Percentiles rank a stretch among this genome's conserved stretches.
Evolutionary conservation across 1,140 invertebrate genomes (phyloP).

Genomic region (Aleiodes sp.): DNA sequence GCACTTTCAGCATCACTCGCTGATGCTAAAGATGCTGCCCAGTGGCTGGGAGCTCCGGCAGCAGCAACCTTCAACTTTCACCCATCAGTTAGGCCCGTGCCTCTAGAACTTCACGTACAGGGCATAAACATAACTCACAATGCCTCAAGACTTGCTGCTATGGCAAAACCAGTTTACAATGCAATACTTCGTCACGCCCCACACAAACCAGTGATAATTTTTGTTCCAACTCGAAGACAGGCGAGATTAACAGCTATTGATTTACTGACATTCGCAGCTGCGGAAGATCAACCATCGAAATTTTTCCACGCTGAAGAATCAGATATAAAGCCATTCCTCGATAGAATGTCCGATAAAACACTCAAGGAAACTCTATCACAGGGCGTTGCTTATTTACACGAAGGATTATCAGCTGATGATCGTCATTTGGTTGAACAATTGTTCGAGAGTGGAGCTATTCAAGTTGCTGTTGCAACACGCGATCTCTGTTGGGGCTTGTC

Average conservation of each 20-base stretch:
- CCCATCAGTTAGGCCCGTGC: conserved; percentile 94
- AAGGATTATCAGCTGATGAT: conserved; percentile 88
- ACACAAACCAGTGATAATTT: conserved; percentile 92
- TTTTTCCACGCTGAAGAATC: conserved; percentile 92
- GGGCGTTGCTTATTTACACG: conserved; percentile 97
- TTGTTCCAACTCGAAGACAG: conserved; percentile 95
- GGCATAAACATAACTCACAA: conserved; percentile 99
- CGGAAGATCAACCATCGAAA: conserved; percentile 82
- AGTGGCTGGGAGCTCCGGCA: conserved; percentile 95
- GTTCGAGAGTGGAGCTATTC: conserved; percentile 92
- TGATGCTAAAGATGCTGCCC: conserved; percentile 94
- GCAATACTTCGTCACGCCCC: conserved; percentile 89
- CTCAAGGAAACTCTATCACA: conserved; percentile 87
- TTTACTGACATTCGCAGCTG: conserved; percentile 90
- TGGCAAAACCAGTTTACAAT: conserved; percentile 98
- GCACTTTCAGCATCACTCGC: conserved; percentile 93
- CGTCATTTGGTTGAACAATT: conserved; percentile 90
- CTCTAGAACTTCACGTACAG: conserved; percentile 93
- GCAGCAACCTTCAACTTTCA: conserved; percentile 98
- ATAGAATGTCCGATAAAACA: conserved; percentile 88
- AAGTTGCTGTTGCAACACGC: conserved; percentile 90
- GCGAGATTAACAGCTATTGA: conserved; percentile 95
- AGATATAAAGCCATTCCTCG: conserved; percentile 87
- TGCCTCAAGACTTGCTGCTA: conserved; percentile 91
- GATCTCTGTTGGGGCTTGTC: conserved; percentile 93